Evolutionary conservation across 2,797 vertebrate species (phyloP).

Genomic region (Anomalospiza imberbis): DNA sequence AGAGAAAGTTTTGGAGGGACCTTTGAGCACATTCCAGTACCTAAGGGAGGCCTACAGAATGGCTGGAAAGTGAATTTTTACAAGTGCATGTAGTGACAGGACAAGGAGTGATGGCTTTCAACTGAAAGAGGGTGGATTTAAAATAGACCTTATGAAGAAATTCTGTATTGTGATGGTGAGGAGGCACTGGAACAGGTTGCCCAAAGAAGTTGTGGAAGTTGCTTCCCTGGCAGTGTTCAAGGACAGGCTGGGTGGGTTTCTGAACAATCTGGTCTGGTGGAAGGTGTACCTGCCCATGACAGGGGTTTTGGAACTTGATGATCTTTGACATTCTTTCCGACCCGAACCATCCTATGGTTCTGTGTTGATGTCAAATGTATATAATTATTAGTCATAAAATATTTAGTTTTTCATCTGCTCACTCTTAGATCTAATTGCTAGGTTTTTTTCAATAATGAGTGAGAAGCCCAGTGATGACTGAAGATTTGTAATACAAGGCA

Average conservation of each 20-base stretch:
- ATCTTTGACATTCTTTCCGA: background rate
- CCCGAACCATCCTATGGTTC: background rate
- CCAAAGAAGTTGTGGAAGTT: background rate
- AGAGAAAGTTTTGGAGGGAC: background rate
- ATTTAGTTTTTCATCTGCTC: background rate
- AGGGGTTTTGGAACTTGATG: background rate
- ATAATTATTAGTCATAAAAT: slow-evolving; percentile 1
- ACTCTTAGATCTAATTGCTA: background rate
- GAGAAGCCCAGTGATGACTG: background rate
- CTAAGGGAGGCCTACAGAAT: background rate
- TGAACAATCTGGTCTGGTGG: background rate
- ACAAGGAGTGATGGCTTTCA: background rate
- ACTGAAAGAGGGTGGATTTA: background rate
- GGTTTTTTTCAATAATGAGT: slow-evolving; percentile 47
- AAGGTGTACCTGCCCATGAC: background rate
- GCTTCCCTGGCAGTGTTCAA: background rate
- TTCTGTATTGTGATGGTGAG: background rate
- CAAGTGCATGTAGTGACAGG: too few species aligned
- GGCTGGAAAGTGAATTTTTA: background rate
- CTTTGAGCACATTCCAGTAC: background rate
- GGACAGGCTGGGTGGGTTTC: background rate
- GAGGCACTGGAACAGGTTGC: background rate
- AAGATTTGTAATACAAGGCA: slow-evolving; percentile 16
- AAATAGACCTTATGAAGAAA: background rate
- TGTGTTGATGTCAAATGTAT: background rate